Conservation (phyloP, 1,140 invertebrate genomes). For the Leucophenga varia region DNA sequence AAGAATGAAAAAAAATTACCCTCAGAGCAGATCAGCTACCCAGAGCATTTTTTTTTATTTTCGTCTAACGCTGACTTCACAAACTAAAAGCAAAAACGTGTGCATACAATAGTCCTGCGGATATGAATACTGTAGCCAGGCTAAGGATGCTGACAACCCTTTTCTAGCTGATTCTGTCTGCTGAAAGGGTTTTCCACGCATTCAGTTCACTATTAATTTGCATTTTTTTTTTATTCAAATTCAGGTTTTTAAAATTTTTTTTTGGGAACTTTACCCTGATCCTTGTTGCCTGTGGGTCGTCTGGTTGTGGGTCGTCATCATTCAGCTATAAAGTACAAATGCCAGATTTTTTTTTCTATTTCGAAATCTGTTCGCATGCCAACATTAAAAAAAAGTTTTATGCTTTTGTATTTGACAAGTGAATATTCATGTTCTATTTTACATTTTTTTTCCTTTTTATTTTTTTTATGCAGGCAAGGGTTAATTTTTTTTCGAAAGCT, state of each 20-base stretch:
- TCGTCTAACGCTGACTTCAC: too few species aligned
- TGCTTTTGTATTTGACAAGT: constrained; percentile 16
- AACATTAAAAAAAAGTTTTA: too few species aligned
- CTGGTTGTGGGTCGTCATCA: neutral
- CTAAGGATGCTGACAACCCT: neutral
- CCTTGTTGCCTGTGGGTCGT: neutral
- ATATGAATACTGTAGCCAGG: neutral
- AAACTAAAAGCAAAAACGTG: too few species aligned
- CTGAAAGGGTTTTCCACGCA: too few species aligned
- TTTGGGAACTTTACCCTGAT: too few species aligned
- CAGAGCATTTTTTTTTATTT: too few species aligned
- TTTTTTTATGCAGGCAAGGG: constrained; percentile 5
- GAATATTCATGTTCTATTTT: constrained; percentile 15
- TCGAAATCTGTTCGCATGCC: neutral
- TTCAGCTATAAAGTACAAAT: constrained; percentile 3
- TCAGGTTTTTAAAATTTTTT: too few species aligned
- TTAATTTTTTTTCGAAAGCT: constrained; percentile 2
- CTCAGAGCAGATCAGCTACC: too few species aligned
- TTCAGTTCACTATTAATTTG: neutral
- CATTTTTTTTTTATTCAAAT: constrained; percentile 2
- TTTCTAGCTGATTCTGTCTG: neutral
- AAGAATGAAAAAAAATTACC: too few species aligned
- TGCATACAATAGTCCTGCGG: too few species aligned
- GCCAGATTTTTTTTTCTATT: constrained; percentile 15
- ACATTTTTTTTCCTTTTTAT: too few species aligned